Percentiles rank a stretch among this genome's conserved stretches.
Conservation (phyloP, 2,113 vertebrate genomes). For the Boleophthalmus pectinirostris region DNA sequence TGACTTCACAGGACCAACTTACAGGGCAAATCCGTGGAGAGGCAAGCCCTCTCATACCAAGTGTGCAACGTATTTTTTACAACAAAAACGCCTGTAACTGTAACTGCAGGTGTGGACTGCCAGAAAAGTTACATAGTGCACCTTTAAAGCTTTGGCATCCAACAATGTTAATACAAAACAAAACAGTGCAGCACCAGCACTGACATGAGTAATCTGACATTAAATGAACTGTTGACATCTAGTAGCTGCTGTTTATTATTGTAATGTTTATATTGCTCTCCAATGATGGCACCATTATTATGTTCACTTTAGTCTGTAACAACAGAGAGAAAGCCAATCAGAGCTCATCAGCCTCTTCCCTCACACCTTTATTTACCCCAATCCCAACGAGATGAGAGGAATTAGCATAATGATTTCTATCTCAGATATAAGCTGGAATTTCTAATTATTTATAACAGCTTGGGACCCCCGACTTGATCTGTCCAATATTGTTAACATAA, state of each 20-base stretch:
- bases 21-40: too few relatives aligned
- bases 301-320: constrained; percentile 71
- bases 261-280: background rate
- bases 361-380: constrained; percentile 82
- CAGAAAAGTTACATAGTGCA: too few relatives aligned
- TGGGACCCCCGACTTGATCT: constrained; percentile 80
- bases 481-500: constrained; percentile 84
- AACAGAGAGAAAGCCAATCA: constrained; percentile 75
- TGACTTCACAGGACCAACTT: too few relatives aligned
- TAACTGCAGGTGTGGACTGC: background rate
- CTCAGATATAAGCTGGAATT: constrained; percentile 80
- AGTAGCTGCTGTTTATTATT: background rate
- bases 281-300: constrained; percentile 60
- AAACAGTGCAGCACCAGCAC: background rate
- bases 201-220: background rate
- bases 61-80: background rate
- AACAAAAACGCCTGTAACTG: background rate
- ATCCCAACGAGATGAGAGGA: constrained; percentile 74
- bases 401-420: constrained; percentile 83
- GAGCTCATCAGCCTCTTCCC: constrained; percentile 73
- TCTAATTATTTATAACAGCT: constrained; percentile 85
- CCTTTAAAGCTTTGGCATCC: background rate
- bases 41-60: too few relatives aligned
- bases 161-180: background rate
- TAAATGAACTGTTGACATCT: background rate